Evolutionary conservation across 2,113 vertebrate genomes (phyloP).

Genomic region (Nothobranchius furzeri): DNA sequence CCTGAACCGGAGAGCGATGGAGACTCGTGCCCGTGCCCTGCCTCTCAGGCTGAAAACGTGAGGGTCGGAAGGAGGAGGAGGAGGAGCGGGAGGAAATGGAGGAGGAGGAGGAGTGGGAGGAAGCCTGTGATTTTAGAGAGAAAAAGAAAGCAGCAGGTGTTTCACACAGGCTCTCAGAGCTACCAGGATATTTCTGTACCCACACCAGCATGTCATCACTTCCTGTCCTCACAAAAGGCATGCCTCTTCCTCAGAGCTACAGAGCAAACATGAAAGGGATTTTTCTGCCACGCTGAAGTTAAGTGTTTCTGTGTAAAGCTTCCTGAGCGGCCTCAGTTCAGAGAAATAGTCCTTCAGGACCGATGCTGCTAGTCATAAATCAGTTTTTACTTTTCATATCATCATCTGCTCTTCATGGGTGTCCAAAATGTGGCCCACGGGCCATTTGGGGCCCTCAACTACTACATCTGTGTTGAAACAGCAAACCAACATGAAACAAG

Average conservation of each 20-base stretch:
- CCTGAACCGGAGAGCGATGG: constrained; percentile 29
- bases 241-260: background rate
- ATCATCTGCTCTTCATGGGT: too few species aligned
- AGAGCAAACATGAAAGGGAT: too few species aligned
- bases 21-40: constrained; percentile 32
- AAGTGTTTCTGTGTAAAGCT: too few species aligned
- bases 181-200: constrained; percentile 28
- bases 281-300: too few species aligned
- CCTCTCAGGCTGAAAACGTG: constrained; percentile 30
- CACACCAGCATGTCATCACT: constrained; percentile 49
- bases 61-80: constrained; percentile 48
- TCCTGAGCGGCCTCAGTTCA: too few species aligned
- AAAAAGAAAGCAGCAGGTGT: constrained; percentile 54
- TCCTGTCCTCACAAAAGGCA: constrained; percentile 47
- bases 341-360: too few species aligned
- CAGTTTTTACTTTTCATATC: too few species aligned
- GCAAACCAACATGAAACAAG: too few species aligned
- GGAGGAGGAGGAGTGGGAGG: constrained; percentile 26
- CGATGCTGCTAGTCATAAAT: too few species aligned
- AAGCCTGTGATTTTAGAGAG: constrained; percentile 49
- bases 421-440: too few species aligned
- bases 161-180: constrained; percentile 42
- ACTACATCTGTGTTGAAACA: too few species aligned
- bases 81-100: constrained; percentile 22
- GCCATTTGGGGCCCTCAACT: too few species aligned